Percentiles rank a stretch among this genome's conserved stretches.
phyloP scores from a whole-genome alignment of 1,140 invertebrate genomes.

The Temnothorax curvispinosus region DNA sequence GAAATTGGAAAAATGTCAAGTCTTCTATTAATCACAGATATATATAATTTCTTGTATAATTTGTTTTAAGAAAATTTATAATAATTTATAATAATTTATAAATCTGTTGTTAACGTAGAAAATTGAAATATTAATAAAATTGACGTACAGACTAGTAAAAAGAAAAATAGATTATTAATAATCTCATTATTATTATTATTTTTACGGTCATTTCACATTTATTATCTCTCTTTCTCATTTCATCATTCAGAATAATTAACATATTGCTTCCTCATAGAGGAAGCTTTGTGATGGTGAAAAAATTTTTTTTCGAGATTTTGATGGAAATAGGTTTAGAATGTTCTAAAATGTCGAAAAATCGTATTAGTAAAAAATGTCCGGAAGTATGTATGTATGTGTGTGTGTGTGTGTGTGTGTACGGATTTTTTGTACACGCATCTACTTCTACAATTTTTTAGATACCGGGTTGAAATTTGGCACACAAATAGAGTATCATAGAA shows the following conservation, averaged over 20 bases:
- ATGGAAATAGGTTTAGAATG: no score
- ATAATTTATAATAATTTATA: not conserved
- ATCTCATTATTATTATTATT: not conserved
- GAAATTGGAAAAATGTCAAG: not conserved
- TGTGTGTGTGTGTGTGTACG: no score
- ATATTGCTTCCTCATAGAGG: no score
- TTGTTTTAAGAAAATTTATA: not conserved
- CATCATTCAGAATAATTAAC: not conserved
- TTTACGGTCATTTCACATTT: not conserved
- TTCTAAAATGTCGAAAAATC: no score
- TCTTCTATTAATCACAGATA: not conserved
- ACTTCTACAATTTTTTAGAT: no score
- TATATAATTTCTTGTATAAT: not conserved
- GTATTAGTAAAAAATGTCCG: no score
- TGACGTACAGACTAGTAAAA: not conserved
- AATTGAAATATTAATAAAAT: slow-evolving; percentile 8
- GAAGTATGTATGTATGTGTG: no score
- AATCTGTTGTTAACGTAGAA: not conserved
- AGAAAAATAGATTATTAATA: not conserved
- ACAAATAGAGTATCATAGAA: no score
- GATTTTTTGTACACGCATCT: no score
- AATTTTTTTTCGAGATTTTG: no score
- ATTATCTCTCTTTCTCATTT: not conserved
- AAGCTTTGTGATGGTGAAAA: no score
- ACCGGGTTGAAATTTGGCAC: no score